Evolutionary conservation across 1,140 invertebrate species (phyloP).

Genomic region (Cotesia chilonis): DNA sequence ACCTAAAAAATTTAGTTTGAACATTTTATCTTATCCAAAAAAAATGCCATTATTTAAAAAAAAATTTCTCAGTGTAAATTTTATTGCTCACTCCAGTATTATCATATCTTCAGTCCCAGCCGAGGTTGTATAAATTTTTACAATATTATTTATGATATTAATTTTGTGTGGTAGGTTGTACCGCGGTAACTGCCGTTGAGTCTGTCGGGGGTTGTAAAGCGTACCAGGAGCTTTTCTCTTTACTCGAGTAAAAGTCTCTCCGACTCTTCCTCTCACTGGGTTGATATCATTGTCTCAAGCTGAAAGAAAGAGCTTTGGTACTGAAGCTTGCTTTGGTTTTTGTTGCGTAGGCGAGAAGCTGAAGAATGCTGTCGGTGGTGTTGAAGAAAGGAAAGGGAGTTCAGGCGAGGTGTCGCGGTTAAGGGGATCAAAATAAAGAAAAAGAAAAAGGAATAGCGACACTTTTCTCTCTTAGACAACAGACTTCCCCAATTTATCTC

Average conservation of each 20-base stretch:
- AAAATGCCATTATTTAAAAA: no score
- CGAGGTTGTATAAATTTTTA: slow-evolving; percentile 55
- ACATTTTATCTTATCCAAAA: no score
- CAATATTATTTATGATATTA: slow-evolving; percentile 68
- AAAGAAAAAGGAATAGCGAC: slow-evolving; percentile 59
- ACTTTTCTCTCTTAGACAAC: slow-evolving; percentile 35
- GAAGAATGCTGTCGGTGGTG: slow-evolving; percentile 4
- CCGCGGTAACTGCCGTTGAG: neutral
- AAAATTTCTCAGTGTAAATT: no score
- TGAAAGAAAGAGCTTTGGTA: slow-evolving; percentile 34
- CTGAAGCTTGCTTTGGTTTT: neutral
- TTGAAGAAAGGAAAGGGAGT: slow-evolving; percentile 41
- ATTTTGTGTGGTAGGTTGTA: slow-evolving; percentile 52
- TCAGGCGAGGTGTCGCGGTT: slow-evolving; percentile 58
- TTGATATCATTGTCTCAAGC: slow-evolving; percentile 65
- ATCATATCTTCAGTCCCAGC: no score
- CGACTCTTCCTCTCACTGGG: slow-evolving; percentile 45
- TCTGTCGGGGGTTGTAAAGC: slow-evolving; percentile 12
- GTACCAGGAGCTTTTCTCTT: neutral
- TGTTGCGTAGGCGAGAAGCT: slow-evolving; percentile 22
- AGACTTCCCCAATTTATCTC: slow-evolving; percentile 13
- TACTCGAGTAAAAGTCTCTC: slow-evolving; percentile 1
- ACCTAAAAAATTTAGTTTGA: no score
- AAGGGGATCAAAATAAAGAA: slow-evolving; percentile 44
- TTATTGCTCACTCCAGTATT: no score